Percentiles rank a stretch among this genome's conserved stretches.
Conservation (phyloP, 2,888 invertebrate species). For the Epinotia nisella region DNA sequence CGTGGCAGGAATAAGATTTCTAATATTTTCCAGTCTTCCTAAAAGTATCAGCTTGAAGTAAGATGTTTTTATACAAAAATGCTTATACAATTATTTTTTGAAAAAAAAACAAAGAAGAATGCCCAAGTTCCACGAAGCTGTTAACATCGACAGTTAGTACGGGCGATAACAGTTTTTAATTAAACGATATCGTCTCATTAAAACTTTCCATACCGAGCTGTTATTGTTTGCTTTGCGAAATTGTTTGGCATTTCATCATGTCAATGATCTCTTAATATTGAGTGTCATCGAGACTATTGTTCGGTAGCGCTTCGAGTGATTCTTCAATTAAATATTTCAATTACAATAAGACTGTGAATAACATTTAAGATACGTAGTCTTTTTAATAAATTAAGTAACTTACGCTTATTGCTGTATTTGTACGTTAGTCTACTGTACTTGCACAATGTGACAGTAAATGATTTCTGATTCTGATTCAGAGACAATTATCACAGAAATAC, state of each 20-base stretch:
- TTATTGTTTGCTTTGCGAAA: conserved; percentile 20
- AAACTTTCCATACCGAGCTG: conserved; percentile 17
- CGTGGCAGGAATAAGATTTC: not conserved
- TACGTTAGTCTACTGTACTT: no score
- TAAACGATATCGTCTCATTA: conserved; percentile 12
- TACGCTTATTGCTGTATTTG: no score
- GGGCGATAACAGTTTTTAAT: conserved; percentile 19
- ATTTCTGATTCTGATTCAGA: no score
- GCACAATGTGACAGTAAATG: no score
- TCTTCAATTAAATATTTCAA: conserved; percentile 18
- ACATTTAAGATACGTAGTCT: not conserved
- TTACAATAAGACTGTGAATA: not conserved
- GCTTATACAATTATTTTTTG: not conserved
- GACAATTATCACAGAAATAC: not conserved
- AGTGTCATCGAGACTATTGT: conserved; percentile 23
- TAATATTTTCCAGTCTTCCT: not conserved
- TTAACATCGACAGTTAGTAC: not conserved
- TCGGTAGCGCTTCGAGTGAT: conserved; percentile 12
- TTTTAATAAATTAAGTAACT: not conserved
- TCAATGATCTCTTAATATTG: conserved; percentile 23
- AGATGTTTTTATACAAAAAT: not conserved
- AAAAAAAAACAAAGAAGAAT: not conserved
- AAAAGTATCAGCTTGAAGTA: not conserved
- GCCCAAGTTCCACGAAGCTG: not conserved
- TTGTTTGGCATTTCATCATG: conserved; percentile 10